Conservation (phyloP, 2,888 invertebrate species). For the Lepidochitona cinerea region DNA sequence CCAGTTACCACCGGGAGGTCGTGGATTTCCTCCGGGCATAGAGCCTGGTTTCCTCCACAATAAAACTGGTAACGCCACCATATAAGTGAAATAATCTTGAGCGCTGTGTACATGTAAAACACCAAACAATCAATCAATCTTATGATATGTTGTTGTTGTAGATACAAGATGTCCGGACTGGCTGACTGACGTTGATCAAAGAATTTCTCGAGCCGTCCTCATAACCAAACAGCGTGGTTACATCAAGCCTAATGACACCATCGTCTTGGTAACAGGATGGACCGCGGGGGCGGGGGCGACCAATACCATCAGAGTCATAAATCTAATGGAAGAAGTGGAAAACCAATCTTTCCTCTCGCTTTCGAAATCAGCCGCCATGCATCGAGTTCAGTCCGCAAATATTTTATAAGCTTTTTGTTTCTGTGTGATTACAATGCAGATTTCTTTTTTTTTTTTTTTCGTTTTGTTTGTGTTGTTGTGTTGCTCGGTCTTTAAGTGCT, state of each 20-base stretch:
- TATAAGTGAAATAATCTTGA: no score
- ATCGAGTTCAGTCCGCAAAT: neutral
- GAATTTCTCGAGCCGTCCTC: constrained; percentile 44
- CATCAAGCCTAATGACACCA: constrained; percentile 85
- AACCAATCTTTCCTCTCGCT: neutral
- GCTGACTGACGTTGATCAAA: constrained; percentile 52
- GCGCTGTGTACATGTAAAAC: no score
- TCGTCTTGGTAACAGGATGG: constrained; percentile 98
- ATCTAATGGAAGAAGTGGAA: neutral
- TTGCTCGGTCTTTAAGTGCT: no score
- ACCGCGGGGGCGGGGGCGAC: constrained; percentile 94
- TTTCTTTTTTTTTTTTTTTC: no score
- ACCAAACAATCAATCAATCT: no score
- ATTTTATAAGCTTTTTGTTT: neutral
- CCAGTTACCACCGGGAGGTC: no score
- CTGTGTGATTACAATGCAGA: no score
- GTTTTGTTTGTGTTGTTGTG: no score
- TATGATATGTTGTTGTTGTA: constrained; percentile 22
- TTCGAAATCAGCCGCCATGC: neutral
- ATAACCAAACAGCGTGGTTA: constrained; percentile 89
- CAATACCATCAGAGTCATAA: constrained; percentile 94
- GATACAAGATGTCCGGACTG: constrained; percentile 40
- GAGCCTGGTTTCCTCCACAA: no score
- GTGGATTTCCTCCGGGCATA: no score
- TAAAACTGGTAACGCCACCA: no score